These are phyloP conservation scores for Apolygus lucorum DNA, from an alignment of 1,140 invertebrate genomes.

Conservation along the genomic window DNA sequence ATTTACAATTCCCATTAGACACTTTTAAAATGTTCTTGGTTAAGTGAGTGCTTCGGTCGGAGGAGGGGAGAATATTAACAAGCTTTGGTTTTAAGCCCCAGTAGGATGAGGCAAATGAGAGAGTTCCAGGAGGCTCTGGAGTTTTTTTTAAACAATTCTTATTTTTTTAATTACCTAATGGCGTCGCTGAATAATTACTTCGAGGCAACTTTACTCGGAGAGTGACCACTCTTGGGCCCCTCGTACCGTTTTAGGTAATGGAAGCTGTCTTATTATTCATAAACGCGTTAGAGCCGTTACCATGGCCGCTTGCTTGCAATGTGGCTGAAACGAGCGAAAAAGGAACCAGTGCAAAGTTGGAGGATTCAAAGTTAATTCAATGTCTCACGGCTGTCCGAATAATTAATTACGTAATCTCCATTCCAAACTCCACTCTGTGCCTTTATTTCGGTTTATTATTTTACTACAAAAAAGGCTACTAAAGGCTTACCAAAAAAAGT, in stretches of 20 bases:
- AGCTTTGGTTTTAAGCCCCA: slow-evolving; percentile 19
- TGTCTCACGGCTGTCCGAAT: too few species aligned
- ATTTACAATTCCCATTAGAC: slow-evolving; percentile 13
- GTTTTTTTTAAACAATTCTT: slow-evolving; percentile 22
- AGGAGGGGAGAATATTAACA: slow-evolving; percentile 22
- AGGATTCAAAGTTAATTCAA: too few species aligned
- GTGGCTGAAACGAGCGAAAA: too few species aligned
- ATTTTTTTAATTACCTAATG: slow-evolving; percentile 24
- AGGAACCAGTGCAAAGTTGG: too few species aligned
- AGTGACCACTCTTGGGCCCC: slow-evolving; percentile 11
- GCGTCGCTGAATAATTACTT: slow-evolving; percentile 17
- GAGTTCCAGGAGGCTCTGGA: neutral
- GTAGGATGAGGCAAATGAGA: neutral
- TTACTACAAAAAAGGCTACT: too few species aligned
- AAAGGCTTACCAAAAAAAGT: too few species aligned
- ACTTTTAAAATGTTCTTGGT: slow-evolving; percentile 9
- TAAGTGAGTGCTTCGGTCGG: neutral
- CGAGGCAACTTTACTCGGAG: slow-evolving; percentile 3
- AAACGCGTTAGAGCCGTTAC: slow-evolving; percentile 4
- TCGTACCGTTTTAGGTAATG: slow-evolving; percentile 20
- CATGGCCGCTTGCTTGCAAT: neutral
- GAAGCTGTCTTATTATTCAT: slow-evolving; percentile 19
- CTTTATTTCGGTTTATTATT: too few species aligned
- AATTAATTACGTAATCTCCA: too few species aligned
- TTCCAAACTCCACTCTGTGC: too few species aligned